Conservation (phyloP, 2,113 vertebrate species). For the Aleadryas rufinucha region DNA sequence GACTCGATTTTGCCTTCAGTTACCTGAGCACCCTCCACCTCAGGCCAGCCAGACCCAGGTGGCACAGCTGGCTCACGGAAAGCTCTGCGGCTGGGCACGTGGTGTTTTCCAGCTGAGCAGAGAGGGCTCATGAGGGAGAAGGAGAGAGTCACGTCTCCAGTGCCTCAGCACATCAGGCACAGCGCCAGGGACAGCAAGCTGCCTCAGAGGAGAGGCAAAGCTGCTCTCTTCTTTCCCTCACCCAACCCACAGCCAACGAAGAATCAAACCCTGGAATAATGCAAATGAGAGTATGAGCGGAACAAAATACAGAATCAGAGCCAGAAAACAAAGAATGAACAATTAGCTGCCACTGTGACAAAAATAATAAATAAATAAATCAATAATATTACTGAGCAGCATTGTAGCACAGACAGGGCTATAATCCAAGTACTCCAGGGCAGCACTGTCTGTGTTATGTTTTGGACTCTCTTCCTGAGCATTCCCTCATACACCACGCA, state of each 20-base stretch:
- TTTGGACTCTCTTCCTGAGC: neutral
- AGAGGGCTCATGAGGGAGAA: neutral
- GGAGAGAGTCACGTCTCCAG: neutral
- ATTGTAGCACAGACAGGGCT: neutral
- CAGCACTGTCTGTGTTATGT: neutral
- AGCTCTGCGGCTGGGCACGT: neutral
- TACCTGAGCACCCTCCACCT: neutral
- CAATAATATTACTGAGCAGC: neutral
- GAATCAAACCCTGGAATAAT: neutral
- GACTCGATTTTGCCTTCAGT: neutral
- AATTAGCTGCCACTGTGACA: neutral
- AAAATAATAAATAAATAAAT: neutral
- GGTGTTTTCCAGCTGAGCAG: neutral
- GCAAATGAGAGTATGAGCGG: neutral
- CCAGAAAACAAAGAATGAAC: neutral
- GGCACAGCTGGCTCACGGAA: neutral
- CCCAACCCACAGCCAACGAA: neutral
- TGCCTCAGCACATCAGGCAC: neutral
- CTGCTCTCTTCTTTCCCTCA: neutral
- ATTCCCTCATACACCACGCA: neutral
- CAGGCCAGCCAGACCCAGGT: neutral
- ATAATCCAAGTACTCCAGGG: neutral
- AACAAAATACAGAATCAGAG: neutral
- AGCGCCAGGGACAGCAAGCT: neutral
- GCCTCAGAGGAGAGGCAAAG: neutral